Base-by-base conservation (phyloP, 2,888 invertebrate genomes). In the Stomorhina lunata region DNA sequence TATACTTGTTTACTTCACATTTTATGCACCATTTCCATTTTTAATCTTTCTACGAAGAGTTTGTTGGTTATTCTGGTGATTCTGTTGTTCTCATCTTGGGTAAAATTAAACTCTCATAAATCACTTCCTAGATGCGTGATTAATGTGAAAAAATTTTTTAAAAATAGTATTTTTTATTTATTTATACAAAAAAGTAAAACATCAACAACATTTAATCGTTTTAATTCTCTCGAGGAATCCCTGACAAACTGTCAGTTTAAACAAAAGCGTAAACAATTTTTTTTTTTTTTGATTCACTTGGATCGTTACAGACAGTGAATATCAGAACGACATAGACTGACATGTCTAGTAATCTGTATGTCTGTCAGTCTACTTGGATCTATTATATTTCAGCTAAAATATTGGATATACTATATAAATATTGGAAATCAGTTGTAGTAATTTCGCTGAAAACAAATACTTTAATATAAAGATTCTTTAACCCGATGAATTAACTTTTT, bases 91-190 rank as follows among this genome's bases (percentile, higher is more conserved):
- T 72, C 73, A 59, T 73, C 29, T 76, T 57, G 65, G 45, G 48
- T 27, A 59, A 68, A 68, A 68, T 63, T 37, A 15, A 40, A 45
- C 55, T 71, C 69, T 71, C 69, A 32, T 75, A 68, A 76, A 77
- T 80, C 83, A 83, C 77, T 83, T 84, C 78, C 78, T 75, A 75
- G 69, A 81, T 69, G 81, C 83, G 83, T 83, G 83, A 84, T 84
- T 45, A 59, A 50, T 32, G 69, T 75, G 73, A 66, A 75, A 68
- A 17, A 17, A 17, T n/a, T 17, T 57, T 15, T 59, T 79, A 76
- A 59, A 68, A 76, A 76, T 76, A 76, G 76, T 55, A 76, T 15
- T 76, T 76, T 50, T 50, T 50, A 68, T 48, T 59, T 76, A 59
- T 45, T 45, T 20, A 27, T 43, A n/a, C 12, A 29, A 29, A 37